Conservation (phyloP, 2,797 vertebrate species). For the Cichlasoma orientale region DNA sequence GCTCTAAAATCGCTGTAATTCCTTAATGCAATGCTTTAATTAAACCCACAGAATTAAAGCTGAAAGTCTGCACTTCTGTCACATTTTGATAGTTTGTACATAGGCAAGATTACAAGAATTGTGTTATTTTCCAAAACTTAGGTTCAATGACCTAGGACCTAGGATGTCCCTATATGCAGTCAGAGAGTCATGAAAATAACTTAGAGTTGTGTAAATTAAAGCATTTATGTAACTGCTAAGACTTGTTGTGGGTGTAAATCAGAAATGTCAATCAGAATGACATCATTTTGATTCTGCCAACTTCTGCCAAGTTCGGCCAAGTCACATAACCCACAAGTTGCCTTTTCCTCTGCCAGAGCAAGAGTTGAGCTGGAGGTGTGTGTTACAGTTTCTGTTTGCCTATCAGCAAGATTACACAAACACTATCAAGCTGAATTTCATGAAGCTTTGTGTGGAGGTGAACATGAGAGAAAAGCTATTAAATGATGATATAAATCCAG, state of each 20-base stretch:
- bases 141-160: background rate
- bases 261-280: no score
- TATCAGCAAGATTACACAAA: background rate
- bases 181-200: no score
- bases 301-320: no score
- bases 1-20: background rate
- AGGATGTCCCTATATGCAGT: no score
- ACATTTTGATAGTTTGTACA: background rate
- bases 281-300: no score
- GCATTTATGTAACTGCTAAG: no score
- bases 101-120: background rate
- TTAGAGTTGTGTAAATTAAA: no score
- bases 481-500: no score
- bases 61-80: background rate
- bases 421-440: background rate
- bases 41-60: background rate
- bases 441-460: background rate
- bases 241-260: no score
- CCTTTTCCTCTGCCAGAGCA: no score
- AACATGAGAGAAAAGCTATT: background rate
- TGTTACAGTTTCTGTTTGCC: background rate
- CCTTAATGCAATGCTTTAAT: background rate
- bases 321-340: no score
- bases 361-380: background rate
- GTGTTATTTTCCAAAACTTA: background rate